These are phyloP conservation scores for Arrhamphus sclerolepis DNA, from an alignment of 2,797 vertebrate genomes.

Conservation along the genomic window DNA sequence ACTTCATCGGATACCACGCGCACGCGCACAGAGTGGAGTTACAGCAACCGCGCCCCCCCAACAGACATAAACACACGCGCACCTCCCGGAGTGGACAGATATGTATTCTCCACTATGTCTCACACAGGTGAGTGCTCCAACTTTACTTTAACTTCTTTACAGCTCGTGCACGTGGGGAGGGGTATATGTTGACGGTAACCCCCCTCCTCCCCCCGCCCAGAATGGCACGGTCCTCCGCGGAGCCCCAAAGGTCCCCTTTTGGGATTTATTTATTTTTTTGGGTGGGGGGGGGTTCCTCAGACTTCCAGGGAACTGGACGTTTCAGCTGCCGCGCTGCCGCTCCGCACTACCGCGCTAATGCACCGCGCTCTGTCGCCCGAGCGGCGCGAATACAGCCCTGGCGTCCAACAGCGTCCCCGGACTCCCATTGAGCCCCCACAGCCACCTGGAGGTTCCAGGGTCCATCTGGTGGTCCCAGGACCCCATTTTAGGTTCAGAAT, in stretches of 20 bases:
- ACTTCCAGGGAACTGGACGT: too few species aligned
- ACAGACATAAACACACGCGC: constrained; percentile 37
- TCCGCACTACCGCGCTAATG: background rate
- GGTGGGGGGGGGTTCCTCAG: too few species aligned
- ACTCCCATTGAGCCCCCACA: too few species aligned
- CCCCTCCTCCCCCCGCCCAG: too few species aligned
- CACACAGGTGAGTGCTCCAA: constrained; percentile 82
- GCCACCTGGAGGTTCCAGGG: too few species aligned
- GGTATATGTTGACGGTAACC: too few species aligned
- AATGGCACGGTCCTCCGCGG: too few species aligned
- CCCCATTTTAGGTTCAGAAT: background rate
- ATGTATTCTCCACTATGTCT: constrained; percentile 90
- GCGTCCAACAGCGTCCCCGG: too few species aligned
- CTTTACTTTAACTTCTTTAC: constrained; percentile 8
- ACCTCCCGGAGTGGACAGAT: constrained; percentile 72
- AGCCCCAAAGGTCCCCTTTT: too few species aligned
- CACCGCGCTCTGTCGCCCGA: background rate
- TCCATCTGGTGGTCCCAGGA: too few species aligned
- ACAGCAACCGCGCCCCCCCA: constrained; percentile 43
- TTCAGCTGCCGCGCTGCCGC: background rate
- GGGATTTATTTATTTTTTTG: too few species aligned
- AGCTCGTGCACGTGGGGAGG: background rate
- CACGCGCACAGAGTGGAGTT: constrained; percentile 51
- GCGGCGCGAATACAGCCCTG: too few species aligned
- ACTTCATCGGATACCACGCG: background rate